Evolutionary conservation across 2,797 vertebrate genomes (phyloP), one percentile per base, ranked within the genome.

Genomic region (Moxostoma hubbsi): DNA sequence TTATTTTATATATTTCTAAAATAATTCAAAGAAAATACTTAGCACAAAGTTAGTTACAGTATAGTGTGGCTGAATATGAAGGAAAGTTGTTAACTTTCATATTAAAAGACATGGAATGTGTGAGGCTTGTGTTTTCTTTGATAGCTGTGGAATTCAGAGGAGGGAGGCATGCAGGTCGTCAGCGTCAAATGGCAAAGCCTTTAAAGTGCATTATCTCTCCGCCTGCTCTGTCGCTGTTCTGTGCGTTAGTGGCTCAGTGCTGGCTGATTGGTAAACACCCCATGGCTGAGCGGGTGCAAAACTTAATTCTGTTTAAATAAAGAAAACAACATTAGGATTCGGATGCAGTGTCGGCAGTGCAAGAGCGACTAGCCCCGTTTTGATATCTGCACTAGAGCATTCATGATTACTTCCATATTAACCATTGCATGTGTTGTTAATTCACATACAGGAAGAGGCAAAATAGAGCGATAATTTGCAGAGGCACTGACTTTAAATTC

Each of bases 181-280:
- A 85, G 81, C 85, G 36, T 79, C 47, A 83, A 72, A 86, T 57
- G 91, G 81, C 80, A 92, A 87, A 90, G 90, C 85, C 83, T 92
- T 93, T 91, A 90, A 92, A 92, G 82, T 88, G 84, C 83, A 89
- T 93, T 90, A 91, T 93, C 84, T 90, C 87, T 87, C 81, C 87
- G 85, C 81, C 73, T 90, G 86, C 86, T 87, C 69, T 58, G 87
- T 80, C 85, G 81, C 84, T 82, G 57, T 46, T 12, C 84, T 73
- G 87, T 84, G 53, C 84, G 66, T 85, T 90, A 76, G 76, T 85
- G 82, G 49, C 68, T 72, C 64, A 75, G 69, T 62, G 90, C 73
- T 85, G 89, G 46, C 83, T 87, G 62, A 89, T 92, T 92, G 89
- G 88, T 92, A 92, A 93, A 90, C 86, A 91, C 88, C 77, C 79